Evolutionary conservation across 1,140 invertebrate species (phyloP).

Genomic region (Lasioglossum baleicum): DNA sequence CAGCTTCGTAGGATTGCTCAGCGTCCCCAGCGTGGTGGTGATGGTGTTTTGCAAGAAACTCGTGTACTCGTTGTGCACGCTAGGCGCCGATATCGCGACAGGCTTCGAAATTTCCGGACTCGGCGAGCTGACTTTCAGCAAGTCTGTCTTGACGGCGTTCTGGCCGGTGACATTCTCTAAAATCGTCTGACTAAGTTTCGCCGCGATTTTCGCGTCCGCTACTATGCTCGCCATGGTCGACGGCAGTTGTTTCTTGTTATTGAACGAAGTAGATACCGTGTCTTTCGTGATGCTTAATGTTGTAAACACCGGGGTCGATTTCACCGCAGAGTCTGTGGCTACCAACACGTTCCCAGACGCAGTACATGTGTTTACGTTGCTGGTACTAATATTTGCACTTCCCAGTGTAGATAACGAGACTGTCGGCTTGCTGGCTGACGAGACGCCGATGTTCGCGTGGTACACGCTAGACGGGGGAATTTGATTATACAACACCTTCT

Average conservation of each 20-base stretch:
- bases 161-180: constrained; percentile 53
- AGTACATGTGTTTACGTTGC: background rate
- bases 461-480: constrained; percentile 67
- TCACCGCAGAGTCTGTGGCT: constrained; percentile 32
- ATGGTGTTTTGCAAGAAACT: constrained; percentile 9
- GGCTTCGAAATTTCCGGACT: constrained; percentile 16
- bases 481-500: constrained; percentile 61
- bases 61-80: constrained; percentile 11
- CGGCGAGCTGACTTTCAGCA: constrained; percentile 1
- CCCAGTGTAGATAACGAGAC: constrained; percentile 50
- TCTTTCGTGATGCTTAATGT: constrained; percentile 54
- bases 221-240: constrained; percentile 70
- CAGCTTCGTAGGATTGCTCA: constrained; percentile 49
- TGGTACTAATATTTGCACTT: constrained; percentile 19
- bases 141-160: constrained; percentile 21
- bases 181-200: constrained; percentile 68
- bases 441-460: constrained; percentile 67
- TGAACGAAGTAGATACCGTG: constrained; percentile 40
- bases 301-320: constrained; percentile 35
- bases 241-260: constrained; percentile 58
- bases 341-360: constrained; percentile 10
- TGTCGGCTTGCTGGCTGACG: constrained; percentile 47
- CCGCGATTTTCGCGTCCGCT: constrained; percentile 72
- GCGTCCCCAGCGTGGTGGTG: background rate
- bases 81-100: background rate